Conservation (phyloP, 2,888 invertebrate genomes). For the Drymonia ruficornis region DNA sequence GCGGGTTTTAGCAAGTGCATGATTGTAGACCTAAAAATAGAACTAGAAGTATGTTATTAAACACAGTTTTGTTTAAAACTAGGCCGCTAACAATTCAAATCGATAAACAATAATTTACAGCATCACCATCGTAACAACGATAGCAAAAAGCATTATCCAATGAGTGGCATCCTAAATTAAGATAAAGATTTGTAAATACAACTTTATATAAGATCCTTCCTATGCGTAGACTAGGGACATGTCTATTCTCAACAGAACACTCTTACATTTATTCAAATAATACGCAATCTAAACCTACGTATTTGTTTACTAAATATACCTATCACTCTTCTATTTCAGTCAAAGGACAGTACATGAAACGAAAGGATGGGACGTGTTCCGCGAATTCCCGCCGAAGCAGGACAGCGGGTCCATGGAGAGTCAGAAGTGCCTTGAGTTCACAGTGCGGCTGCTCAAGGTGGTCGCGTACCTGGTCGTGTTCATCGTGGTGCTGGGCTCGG, state of each 20-base stretch:
- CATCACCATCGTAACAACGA: too few species aligned
- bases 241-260: too few species aligned
- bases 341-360: conserved; percentile 93
- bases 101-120: too few species aligned
- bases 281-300: too few species aligned
- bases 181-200: too few species aligned
- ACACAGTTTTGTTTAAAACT: conserved; percentile 4
- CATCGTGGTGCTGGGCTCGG: conserved; percentile 92
- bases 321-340: conserved; percentile 76
- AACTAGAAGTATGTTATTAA: conserved; percentile 5
- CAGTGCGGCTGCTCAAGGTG: conserved; percentile 93
- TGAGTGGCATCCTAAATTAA: too few species aligned
- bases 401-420: conserved; percentile 95
- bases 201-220: too few species aligned
- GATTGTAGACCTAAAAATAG: not conserved
- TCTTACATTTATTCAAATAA: too few species aligned
- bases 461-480: conserved; percentile 94
- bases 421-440: conserved; percentile 93
- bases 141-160: too few species aligned
- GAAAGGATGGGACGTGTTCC: conserved; percentile 98
- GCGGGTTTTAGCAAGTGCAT: conserved; percentile 16
- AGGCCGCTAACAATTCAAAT: too few species aligned
- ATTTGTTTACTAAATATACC: not conserved
- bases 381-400: conserved; percentile 95
- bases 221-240: too few species aligned